phyloP scores from a whole-genome alignment of 2,888 invertebrate genomes.

The Phytoseiulus persimilis region DNA sequence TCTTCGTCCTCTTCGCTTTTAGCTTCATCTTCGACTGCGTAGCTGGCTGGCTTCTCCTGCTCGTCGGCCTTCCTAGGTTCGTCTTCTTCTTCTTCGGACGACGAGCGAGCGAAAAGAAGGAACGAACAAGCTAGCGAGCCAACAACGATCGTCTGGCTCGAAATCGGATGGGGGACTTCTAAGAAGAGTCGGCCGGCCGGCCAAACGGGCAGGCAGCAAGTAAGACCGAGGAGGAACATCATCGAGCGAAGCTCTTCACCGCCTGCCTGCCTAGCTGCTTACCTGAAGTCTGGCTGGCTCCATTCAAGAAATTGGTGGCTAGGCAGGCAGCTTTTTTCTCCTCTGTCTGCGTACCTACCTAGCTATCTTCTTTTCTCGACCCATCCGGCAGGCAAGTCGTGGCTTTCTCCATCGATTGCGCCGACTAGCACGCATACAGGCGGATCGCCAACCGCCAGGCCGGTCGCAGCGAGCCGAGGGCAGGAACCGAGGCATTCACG shows the following conservation, averaged over 20 bases:
- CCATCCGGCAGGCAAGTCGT: background rate
- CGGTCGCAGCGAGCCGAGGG: background rate
- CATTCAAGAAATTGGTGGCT: background rate
- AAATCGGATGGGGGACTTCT: constrained; percentile 5
- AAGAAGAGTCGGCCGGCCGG: background rate
- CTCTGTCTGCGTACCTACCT: background rate
- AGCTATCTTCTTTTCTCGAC: background rate
- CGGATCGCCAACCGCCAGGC: background rate
- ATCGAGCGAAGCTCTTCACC: background rate
- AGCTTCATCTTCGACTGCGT: constrained; percentile 5
- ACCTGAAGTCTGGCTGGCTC: background rate
- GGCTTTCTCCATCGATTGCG: background rate
- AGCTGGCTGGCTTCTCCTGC: background rate
- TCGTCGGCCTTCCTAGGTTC: background rate
- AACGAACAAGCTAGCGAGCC: no score
- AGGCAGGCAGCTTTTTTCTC: background rate
- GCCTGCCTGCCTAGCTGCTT: background rate
- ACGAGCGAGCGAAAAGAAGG: background rate
- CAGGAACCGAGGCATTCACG: background rate
- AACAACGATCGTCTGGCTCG: background rate
- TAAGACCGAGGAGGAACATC: background rate
- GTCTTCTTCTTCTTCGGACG: background rate
- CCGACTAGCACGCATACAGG: background rate
- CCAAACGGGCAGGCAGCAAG: background rate
- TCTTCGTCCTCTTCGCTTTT: background rate